These are phyloP conservation scores for Drosophila prostipennis DNA, from an alignment of 2,888 invertebrate genomes.

Conservation along the genomic window DNA sequence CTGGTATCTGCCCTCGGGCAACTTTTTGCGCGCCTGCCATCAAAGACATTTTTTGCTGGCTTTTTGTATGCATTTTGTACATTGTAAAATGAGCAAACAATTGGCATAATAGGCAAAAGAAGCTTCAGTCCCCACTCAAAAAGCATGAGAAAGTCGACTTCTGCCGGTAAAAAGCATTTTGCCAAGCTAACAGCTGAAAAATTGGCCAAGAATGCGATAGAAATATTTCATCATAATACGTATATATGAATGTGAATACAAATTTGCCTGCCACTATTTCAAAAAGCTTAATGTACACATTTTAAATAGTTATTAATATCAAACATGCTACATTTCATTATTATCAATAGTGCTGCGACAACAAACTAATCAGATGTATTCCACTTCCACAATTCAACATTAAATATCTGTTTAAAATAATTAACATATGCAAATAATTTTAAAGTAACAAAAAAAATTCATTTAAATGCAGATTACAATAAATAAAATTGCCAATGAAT, in stretches of 20 bases:
- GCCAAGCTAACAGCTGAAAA: conserved; percentile 16
- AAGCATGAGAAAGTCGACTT: conserved; percentile 5
- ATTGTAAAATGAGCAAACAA: conserved; percentile 72
- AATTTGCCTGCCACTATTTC: conserved; percentile 23
- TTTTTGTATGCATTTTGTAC: conserved; percentile 66
- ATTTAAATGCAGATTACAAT: not conserved
- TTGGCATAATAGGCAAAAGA: conserved; percentile 59
- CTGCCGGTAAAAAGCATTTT: conserved; percentile 15
- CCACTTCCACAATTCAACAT: not conserved
- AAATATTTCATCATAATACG: conserved; percentile 26
- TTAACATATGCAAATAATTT: not conserved
- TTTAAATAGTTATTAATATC: conserved; percentile 1
- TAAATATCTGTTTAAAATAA: not conserved
- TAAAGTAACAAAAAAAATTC: not conserved
- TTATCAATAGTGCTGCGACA: conserved; percentile 11
- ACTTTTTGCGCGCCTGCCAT: conserved; percentile 66
- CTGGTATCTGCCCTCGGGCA: conserved; percentile 15
- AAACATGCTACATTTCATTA: conserved; percentile 4
- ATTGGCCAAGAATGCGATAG: conserved; percentile 26
- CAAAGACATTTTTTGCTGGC: conserved; percentile 66
- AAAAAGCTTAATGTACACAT: not conserved
- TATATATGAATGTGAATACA: conserved; percentile 14
- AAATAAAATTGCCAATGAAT: conserved; percentile 16
- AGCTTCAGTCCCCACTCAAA: not conserved
- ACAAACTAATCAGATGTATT: conserved; percentile 8